phyloP scores from a whole-genome alignment of 2,113 vertebrate genomes.

The Rana temporaria region DNA sequence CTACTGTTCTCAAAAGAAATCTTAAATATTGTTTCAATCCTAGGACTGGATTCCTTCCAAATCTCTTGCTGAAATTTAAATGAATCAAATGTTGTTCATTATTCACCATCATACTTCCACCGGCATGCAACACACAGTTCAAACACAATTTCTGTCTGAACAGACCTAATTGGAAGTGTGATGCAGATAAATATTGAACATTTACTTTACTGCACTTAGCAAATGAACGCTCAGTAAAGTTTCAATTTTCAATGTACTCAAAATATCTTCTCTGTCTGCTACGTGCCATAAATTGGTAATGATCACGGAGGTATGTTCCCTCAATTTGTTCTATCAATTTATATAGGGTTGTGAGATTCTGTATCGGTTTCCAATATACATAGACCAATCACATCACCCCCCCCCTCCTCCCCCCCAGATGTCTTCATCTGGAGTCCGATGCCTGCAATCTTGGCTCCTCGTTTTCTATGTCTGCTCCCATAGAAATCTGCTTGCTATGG shows the following conservation, averaged over 20 bases:
- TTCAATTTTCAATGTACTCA: neutral
- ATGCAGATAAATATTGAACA: constrained; percentile 27
- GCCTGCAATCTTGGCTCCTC: too few relatives aligned
- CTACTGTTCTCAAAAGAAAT: constrained; percentile 26
- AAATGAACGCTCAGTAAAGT: neutral
- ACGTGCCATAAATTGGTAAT: neutral
- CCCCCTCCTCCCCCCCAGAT: too few relatives aligned
- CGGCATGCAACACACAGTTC: constrained; percentile 19
- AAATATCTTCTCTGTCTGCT: neutral
- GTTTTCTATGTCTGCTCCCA: too few relatives aligned
- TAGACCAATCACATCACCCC: too few relatives aligned
- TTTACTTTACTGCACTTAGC: constrained; percentile 12
- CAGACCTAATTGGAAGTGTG: constrained; percentile 29
- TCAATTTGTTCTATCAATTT: too few relatives aligned
- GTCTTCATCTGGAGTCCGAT: too few relatives aligned
- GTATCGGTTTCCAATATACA: too few relatives aligned
- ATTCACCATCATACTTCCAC: constrained; percentile 11
- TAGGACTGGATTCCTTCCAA: constrained; percentile 26
- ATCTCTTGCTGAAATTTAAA: constrained; percentile 27
- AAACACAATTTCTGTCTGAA: constrained; percentile 20
- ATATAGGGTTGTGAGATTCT: too few relatives aligned
- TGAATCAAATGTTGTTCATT: constrained; percentile 19
- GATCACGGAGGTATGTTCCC: too few relatives aligned
- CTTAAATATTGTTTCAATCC: constrained; percentile 45
- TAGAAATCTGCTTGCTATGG: too few relatives aligned